Conservation (phyloP, 2,888 invertebrate genomes). For the Anthrax anthrax region DNA sequence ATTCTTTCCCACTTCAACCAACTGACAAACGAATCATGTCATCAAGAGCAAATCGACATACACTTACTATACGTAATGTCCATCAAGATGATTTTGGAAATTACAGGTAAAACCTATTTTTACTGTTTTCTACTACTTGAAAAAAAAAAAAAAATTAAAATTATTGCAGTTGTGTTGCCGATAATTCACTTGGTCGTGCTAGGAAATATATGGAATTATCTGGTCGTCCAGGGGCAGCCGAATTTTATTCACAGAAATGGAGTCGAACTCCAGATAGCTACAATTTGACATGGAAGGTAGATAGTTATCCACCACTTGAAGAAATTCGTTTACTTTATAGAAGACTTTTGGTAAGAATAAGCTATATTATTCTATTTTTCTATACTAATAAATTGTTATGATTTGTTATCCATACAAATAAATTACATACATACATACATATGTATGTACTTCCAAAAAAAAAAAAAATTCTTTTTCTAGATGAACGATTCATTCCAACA, state of each 20-base stretch:
- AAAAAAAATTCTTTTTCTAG: constrained; percentile 29
- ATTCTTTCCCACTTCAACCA: constrained; percentile 49
- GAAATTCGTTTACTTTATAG: constrained; percentile 55
- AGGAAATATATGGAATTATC: constrained; percentile 57
- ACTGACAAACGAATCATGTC: constrained; percentile 56
- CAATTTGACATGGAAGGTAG: constrained; percentile 53
- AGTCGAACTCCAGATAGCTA: constrained; percentile 45
- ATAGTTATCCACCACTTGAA: constrained; percentile 56
- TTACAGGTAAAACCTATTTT: constrained; percentile 42
- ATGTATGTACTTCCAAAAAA: not conserved
- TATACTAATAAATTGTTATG: too few relatives aligned
- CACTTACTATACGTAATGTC: constrained; percentile 48
- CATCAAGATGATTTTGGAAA: constrained; percentile 57
- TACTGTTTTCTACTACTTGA: too few relatives aligned
- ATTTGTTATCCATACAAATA: too few relatives aligned
- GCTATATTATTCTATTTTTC: too few relatives aligned
- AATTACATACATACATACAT: not conserved
- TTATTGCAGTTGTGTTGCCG: constrained; percentile 45
- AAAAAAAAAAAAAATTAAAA: not conserved
- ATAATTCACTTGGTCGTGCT: constrained; percentile 51
- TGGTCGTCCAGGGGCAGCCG: constrained; percentile 53
- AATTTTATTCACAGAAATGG: constrained; percentile 51
- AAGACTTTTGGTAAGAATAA: constrained; percentile 44
- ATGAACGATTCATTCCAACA: constrained; percentile 58
- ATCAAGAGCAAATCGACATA: constrained; percentile 53